Evolutionary conservation across 1,140 invertebrate genomes (phyloP).

Genomic region (Lucilia cuprina): DNA sequence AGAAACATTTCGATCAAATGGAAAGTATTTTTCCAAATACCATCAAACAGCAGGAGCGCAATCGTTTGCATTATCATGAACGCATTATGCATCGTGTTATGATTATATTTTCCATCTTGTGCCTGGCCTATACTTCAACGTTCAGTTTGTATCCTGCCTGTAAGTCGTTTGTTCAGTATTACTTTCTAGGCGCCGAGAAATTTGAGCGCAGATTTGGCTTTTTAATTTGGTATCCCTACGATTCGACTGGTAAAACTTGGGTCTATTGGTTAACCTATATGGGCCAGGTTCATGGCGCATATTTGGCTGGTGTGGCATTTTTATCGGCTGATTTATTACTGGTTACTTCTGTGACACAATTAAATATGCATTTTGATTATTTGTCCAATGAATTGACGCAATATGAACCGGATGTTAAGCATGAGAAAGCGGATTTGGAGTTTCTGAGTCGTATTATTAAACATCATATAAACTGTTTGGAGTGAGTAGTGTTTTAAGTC

Average conservation of each 20-base stretch:
- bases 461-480: conserved; percentile 53
- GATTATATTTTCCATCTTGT: conserved; percentile 50
- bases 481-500: no score
- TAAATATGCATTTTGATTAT: conserved; percentile 57
- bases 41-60: conserved; percentile 39
- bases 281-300: conserved; percentile 55
- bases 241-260: conserved; percentile 45
- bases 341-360: conserved; percentile 55
- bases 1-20: conserved; percentile 46
- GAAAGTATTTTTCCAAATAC: conserved; percentile 55
- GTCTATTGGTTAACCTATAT: conserved; percentile 54
- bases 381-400: conserved; percentile 46
- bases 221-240: conserved; percentile 56
- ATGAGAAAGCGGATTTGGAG: conserved; percentile 43
- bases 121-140: conserved; percentile 52
- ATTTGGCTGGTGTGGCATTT: conserved; percentile 55
- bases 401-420: conserved; percentile 41
- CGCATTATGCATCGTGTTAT: conserved; percentile 53
- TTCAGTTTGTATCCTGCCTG: conserved; percentile 53
- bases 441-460: conserved; percentile 47
- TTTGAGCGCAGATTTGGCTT: conserved; percentile 56
- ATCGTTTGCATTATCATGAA: conserved; percentile 45
- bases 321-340: conserved; percentile 54
- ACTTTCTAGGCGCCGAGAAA: conserved; percentile 48
- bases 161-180: conserved; percentile 49